Evolutionary conservation across 2,113 vertebrate genomes (phyloP).

Genomic region (Myiagra hebetior): DNA sequence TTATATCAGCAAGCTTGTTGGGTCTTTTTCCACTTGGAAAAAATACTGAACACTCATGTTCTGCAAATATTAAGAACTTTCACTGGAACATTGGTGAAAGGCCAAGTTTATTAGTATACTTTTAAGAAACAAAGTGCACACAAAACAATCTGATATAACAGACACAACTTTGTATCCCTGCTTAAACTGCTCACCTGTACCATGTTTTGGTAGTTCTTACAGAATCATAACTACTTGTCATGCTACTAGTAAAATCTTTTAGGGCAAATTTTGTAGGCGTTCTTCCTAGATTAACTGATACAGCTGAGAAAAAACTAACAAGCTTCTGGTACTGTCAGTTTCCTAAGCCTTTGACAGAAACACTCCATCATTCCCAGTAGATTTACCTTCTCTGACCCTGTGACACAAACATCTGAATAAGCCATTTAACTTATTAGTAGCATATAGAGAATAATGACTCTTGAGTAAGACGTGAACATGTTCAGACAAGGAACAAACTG

Average conservation of each 20-base stretch:
- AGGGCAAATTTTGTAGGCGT: background rate
- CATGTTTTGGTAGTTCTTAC: background rate
- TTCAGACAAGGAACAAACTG: background rate
- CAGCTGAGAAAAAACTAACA: background rate
- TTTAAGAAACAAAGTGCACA: background rate
- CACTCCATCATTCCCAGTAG: background rate
- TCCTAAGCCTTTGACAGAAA: background rate
- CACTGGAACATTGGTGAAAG: background rate
- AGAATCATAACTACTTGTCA: background rate
- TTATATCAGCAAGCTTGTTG: background rate
- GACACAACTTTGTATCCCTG: background rate
- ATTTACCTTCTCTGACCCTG: background rate
- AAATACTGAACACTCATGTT: background rate
- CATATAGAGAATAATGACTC: background rate
- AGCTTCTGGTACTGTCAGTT: background rate
- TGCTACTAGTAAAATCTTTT: background rate
- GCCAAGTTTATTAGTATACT: background rate
- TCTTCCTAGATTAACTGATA: background rate
- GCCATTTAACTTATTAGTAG: background rate
- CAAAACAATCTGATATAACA: background rate
- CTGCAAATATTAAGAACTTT: background rate
- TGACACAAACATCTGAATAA: background rate
- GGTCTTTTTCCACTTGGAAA: background rate
- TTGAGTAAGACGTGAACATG: background rate
- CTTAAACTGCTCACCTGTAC: background rate